These are phyloP conservation scores for Paramuricea clavata DNA, from an alignment of 92 coral and sea anemone species.

Conservation along the genomic window DNA sequence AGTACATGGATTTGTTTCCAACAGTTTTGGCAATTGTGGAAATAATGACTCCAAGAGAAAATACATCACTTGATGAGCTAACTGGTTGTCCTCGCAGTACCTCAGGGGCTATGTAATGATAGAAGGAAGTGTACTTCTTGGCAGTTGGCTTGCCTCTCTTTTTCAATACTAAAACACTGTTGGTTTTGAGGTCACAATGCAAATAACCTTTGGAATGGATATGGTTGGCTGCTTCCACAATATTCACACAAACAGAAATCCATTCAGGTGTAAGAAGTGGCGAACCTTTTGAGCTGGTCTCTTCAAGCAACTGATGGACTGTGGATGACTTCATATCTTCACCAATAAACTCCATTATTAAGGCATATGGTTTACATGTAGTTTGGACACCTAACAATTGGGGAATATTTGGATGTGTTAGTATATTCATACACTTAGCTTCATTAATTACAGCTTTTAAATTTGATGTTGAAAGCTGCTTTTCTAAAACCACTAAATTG, in stretches of 20 bases:
- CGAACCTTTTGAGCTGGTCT: background rate
- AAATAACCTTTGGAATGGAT: background rate
- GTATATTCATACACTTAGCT: background rate
- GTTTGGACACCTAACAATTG: background rate
- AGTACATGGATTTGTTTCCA: no score
- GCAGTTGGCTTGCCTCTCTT: no score
- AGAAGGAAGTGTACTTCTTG: no score
- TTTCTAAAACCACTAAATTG: background rate
- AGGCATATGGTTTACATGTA: background rate
- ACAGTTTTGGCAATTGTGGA: no score
- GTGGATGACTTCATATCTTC: background rate
- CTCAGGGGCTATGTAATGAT: no score
- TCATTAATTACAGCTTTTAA: background rate
- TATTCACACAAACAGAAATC: background rate
- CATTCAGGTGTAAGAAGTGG: no score
- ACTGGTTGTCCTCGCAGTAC: no score
- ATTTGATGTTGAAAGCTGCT: background rate
- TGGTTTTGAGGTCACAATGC: no score
- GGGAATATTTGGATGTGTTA: background rate
- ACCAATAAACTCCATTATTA: background rate
- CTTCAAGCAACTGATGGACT: background rate
- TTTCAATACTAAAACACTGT: no score
- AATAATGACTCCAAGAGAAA: no score
- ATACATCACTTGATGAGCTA: no score
- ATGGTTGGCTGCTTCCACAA: background rate